Percentiles rank a stretch among this genome's conserved stretches.
phyloP scores from a whole-genome alignment of 2,888 invertebrate species.

The Eudasyphora cyanicolor region DNA sequence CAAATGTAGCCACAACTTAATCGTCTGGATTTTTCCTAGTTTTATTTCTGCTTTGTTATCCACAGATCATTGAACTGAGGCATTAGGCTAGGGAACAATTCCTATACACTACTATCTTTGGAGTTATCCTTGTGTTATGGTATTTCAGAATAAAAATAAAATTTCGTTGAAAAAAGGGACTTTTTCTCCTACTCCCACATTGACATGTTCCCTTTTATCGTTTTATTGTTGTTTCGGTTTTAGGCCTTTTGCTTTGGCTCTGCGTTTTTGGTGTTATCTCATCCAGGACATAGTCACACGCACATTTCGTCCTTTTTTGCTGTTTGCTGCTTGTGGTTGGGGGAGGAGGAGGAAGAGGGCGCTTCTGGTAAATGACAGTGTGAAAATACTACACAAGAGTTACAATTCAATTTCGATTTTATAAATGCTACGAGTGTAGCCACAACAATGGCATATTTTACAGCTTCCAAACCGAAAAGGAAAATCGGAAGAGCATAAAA shows the following conservation, averaged over 20 bases:
- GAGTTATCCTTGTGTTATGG: background rate
- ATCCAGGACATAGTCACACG: background rate
- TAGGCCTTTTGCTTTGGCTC: background rate
- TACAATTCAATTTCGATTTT: conserved; percentile 51
- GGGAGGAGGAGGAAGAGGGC: background rate
- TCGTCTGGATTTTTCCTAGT: background rate
- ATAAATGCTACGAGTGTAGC: conserved; percentile 42
- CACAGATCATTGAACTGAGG: background rate
- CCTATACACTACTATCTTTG: background rate
- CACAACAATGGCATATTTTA: conserved; percentile 45
- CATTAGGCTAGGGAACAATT: too few species aligned
- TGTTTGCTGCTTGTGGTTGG: background rate
- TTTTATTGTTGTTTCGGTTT: conserved; percentile 16
- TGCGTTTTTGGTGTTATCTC: conserved; percentile 1
- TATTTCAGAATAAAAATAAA: background rate
- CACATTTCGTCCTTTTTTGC: background rate
- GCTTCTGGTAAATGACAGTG: conserved; percentile 14
- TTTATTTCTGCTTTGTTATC: background rate
- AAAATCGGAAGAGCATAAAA: background rate
- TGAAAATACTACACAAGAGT: conserved; percentile 19
- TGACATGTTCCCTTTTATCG: background rate
- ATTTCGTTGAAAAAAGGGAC: background rate
- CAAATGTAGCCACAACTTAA: conserved; percentile 20
- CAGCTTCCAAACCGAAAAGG: background rate
- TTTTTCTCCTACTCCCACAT: background rate